Conservation (phyloP, 2,113 vertebrate species). For the Python bivittatus region DNA sequence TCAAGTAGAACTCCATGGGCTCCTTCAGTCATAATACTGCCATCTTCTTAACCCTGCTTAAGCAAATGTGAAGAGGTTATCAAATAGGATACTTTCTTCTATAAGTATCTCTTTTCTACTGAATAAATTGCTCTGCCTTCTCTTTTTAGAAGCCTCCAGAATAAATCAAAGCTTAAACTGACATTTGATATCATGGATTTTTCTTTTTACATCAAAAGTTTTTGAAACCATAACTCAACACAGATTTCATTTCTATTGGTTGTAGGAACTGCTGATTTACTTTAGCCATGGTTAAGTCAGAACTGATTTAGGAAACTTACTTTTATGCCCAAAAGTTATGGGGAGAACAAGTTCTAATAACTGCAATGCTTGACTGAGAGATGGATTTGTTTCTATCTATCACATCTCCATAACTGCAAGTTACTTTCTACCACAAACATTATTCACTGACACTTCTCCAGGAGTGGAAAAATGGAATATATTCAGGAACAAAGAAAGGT, state of each 20-base stretch:
- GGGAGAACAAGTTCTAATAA: background rate
- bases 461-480: background rate
- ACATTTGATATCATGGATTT: background rate
- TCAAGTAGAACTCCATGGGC: background rate
- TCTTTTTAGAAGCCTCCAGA: background rate
- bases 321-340: background rate
- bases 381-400: background rate
- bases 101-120: background rate
- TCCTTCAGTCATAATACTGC: background rate
- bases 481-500: background rate
- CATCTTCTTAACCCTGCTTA: background rate
- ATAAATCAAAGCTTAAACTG: background rate
- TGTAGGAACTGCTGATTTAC: background rate
- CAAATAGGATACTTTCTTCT: background rate
- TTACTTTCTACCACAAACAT: background rate
- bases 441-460: background rate
- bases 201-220: background rate
- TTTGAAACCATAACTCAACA: background rate
- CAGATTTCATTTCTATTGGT: background rate
- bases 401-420: background rate
- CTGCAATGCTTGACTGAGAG: background rate
- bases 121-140: background rate
- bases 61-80: background rate
- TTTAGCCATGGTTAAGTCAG: background rate
- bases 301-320: background rate